Base-by-base conservation (phyloP, 37 sponge, comb jelly and placozoan genomes). In the Tethya wilhelma region DNA sequence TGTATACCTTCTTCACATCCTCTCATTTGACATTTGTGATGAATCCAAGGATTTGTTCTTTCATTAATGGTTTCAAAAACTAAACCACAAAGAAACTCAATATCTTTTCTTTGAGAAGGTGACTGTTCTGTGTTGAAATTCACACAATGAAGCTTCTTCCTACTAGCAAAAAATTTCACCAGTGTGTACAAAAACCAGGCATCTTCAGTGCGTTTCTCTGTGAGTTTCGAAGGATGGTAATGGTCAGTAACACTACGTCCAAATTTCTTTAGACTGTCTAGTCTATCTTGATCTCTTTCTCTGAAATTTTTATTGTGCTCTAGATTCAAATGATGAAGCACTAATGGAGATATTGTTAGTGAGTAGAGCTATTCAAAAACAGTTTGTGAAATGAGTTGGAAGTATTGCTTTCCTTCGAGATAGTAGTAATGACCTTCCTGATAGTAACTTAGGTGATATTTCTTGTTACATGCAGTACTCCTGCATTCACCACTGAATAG, bases 101-200 rank as follows among this genome's bases (percentile, higher is more conserved):
- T n/a, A 26, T 63, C 64, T 22, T 29, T 63, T 63, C 64, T 63
- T 9, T 63, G 64, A 23, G 64, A 63, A n/a, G 64, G 31, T 29
- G 31, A 63, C 8, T 11, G 17, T 11, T 22, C 31, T 9, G 64
- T 26, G 20, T 11, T 25, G 20, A 63, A 63, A 22, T 63, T 63
- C n/a, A 63, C 26, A 9, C 30, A 9, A 11, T 22, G 8, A 9
- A 29, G 64, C 31, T 63, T 12, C 8, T 63, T 26, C 31, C 64
- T 63, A 9, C 20, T 8, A 26, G 8, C n/a, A 25, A 29, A 63
- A 25, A 29, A 63, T 9, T 22, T n/a, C 26, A 63, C 64, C 9
- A 63, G 25, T n/a, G 64, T 63, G 31, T 23, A 63, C 64, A 63
- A 22, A 63, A 63, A 63, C 64, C 64, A 63, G 9, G 64, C 64